Percentiles rank a stretch among this genome's conserved stretches.
phyloP scores from a whole-genome alignment of 2,113 vertebrate genomes.

The Grammomys dolichurus region DNA sequence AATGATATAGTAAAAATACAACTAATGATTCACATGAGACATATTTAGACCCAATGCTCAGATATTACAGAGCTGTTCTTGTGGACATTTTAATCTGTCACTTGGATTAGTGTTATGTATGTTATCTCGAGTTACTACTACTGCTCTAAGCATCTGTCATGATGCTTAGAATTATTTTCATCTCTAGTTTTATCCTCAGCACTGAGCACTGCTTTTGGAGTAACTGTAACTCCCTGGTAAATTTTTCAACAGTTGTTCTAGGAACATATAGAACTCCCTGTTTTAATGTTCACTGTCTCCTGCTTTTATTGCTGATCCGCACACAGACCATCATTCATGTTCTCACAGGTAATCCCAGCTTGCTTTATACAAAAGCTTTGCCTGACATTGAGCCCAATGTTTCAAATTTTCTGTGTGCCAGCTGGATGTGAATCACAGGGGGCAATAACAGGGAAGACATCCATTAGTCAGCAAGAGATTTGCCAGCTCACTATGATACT shows the following conservation, averaged over 20 bases:
- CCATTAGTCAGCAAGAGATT: slow-evolving; percentile 57
- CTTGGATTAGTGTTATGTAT: neutral
- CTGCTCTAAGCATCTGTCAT: neutral
- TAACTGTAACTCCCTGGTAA: neutral
- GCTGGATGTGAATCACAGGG: neutral
- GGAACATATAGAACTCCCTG: neutral
- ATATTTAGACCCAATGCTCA: neutral
- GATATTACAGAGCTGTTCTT: neutral
- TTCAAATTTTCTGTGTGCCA: neutral
- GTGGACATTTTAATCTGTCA: neutral
- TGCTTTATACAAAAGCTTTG: neutral
- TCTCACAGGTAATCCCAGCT: neutral
- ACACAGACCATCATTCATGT: neutral
- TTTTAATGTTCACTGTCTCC: neutral
- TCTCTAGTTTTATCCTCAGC: neutral
- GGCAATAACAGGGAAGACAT: slow-evolving; percentile 1
- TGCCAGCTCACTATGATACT: slow-evolving; percentile 54
- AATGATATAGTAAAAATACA: neutral
- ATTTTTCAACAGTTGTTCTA: neutral
- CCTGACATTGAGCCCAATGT: neutral
- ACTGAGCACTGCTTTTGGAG: neutral
- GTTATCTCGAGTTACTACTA: neutral
- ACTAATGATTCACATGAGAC: slow-evolving; percentile 1
- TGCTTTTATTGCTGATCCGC: neutral
- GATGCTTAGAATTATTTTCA: neutral